Evolutionary conservation across 2,888 invertebrate species (phyloP).

Genomic region (Lasius platythorax): DNA sequence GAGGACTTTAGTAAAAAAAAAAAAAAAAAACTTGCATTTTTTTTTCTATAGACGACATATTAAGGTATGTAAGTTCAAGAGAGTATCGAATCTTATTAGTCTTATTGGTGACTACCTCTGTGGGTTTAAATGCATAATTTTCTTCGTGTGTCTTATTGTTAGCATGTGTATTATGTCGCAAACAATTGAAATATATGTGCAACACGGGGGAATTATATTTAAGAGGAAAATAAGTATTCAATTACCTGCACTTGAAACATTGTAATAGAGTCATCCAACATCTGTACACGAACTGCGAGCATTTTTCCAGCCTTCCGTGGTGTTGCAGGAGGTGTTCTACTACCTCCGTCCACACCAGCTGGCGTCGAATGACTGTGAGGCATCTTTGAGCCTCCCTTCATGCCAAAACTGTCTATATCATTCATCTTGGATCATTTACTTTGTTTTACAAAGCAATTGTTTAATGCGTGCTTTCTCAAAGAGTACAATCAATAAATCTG

Average conservation of each 20-base stretch:
- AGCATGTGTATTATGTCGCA: neutral
- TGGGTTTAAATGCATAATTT: neutral
- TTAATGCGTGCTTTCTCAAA: constrained; percentile 48
- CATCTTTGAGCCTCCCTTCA: constrained; percentile 89
- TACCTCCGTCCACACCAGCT: constrained; percentile 93
- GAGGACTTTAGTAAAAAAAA: neutral
- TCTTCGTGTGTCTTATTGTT: neutral
- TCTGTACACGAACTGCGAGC: constrained; percentile 94
- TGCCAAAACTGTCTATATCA: constrained; percentile 82
- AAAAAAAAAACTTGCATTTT: neutral
- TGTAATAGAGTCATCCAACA: constrained; percentile 95
- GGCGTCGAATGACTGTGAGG: constrained; percentile 95
- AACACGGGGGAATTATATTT: neutral
- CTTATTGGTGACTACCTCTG: neutral
- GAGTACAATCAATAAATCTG: constrained; percentile 51
- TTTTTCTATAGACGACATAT: neutral
- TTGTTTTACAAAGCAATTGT: constrained; percentile 24
- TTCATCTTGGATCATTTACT: constrained; percentile 79
- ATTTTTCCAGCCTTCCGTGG: constrained; percentile 95
- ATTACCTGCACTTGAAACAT: constrained; percentile 97
- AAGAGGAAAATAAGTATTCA: neutral
- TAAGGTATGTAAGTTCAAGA: neutral
- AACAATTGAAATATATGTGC: neutral
- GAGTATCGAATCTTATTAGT: neutral
- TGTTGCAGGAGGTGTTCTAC: constrained; percentile 92